A percentile compares a stretch with the other conserved stretches of the same genome.
phyloP scores from a whole-genome alignment of 2,113 vertebrate genomes.

The Coregonus clupeaformis region DNA sequence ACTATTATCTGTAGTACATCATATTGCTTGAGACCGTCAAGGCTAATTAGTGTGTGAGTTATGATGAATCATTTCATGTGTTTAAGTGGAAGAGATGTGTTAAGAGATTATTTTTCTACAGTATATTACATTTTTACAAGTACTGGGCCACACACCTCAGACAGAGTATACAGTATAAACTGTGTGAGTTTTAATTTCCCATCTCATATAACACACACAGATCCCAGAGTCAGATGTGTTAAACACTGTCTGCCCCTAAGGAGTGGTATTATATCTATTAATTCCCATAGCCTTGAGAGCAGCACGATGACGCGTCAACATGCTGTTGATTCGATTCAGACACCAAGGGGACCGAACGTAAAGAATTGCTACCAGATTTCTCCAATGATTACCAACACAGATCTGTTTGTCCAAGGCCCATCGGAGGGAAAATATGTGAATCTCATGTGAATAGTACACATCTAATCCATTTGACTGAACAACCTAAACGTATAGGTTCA shows the following conservation, averaged over 20 bases:
- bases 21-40: neutral
- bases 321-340: conserved; percentile 27
- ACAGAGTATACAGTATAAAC: too few relatives aligned
- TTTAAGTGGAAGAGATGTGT: too few relatives aligned
- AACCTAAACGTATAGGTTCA: conserved; percentile 52
- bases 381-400: conserved; percentile 40
- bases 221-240: neutral
- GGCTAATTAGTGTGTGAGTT: too few relatives aligned
- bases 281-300: conserved; percentile 26
- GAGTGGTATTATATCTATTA: conserved; percentile 23
- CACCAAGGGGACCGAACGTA: conserved; percentile 32
- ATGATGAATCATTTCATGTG: too few relatives aligned
- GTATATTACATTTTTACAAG: too few relatives aligned
- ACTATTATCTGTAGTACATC: neutral
- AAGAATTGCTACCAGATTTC: conserved; percentile 13
- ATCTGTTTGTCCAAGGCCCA: conserved; percentile 58
- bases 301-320: neutral
- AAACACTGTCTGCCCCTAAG: conserved; percentile 15
- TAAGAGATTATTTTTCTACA: too few relatives aligned
- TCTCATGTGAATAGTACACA: conserved; percentile 52
- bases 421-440: conserved; percentile 29
- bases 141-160: too few relatives aligned
- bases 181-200: too few relatives aligned
- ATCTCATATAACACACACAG: too few relatives aligned
- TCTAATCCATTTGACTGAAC: conserved; percentile 63